Conservation (phyloP, 2,888 invertebrate species). For the Drosophila meridiana region DNA sequence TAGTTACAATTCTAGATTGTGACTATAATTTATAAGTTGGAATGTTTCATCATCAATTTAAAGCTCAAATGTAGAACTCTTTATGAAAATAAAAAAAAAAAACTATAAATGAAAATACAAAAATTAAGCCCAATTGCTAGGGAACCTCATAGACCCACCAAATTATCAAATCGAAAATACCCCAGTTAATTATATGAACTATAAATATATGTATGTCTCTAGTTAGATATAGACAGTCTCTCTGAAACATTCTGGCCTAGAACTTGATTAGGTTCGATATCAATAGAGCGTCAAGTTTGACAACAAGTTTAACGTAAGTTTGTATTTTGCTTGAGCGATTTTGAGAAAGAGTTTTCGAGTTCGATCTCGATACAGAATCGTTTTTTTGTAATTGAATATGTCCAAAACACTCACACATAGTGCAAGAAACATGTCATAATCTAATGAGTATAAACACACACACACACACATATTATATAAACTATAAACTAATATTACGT, state of each 20-base stretch:
- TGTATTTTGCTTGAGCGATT: conserved; percentile 33
- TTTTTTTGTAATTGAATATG: conserved; percentile 15
- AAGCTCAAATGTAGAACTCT: conserved; percentile 24
- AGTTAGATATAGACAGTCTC: conserved; percentile 1
- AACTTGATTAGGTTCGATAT: conserved; percentile 28
- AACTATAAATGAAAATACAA: background rate
- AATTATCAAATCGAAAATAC: conserved; percentile 39
- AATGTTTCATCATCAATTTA: conserved; percentile 44
- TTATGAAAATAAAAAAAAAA: background rate
- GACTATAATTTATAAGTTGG: conserved; percentile 40
- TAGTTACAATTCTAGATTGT: conserved; percentile 60
- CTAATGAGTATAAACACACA: conserved; percentile 55
- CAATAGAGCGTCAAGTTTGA: conserved; percentile 29
- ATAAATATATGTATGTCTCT: background rate
- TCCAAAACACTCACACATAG: conserved; percentile 33
- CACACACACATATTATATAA: conserved; percentile 8
- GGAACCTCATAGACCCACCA: conserved; percentile 57
- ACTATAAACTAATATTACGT: conserved; percentile 45
- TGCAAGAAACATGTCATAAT: conserved; percentile 71
- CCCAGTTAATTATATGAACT: conserved; percentile 20
- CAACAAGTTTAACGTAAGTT: conserved; percentile 34
- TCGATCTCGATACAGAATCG: background rate
- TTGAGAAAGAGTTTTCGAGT: conserved; percentile 1
- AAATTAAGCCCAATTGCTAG: conserved; percentile 12
- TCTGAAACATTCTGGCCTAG: conserved; percentile 45